A percentile compares a stretch with the other conserved stretches of the same genome.
phyloP scores from a whole-genome alignment of 1,140 invertebrate genomes.

The Drosophila setifemur region DNA sequence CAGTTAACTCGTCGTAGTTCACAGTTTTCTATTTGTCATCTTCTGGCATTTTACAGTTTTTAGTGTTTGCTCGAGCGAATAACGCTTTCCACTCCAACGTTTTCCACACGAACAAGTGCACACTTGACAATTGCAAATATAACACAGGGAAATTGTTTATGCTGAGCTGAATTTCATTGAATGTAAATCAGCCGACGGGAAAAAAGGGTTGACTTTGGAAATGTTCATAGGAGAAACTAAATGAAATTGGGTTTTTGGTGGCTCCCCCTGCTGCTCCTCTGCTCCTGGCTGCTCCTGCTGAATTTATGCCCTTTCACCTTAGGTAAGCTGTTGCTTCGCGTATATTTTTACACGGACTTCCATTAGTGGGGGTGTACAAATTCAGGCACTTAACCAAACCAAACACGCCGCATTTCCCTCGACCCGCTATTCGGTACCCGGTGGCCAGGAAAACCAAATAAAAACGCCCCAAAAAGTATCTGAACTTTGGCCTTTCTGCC shows the following conservation, averaged over 20 bases:
- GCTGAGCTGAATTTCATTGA: slow-evolving; percentile 31
- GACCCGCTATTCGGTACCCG: no score
- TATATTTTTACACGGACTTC: slow-evolving; percentile 7
- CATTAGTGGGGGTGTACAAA: slow-evolving; percentile 22
- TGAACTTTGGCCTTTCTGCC: slow-evolving; percentile 49
- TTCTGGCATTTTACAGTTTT: slow-evolving; percentile 40
- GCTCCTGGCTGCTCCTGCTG: neutral
- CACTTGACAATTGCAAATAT: slow-evolving; percentile 14
- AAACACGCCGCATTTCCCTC: slow-evolving; percentile 25
- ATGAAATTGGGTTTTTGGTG: slow-evolving; percentile 10
- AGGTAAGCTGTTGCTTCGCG: slow-evolving; percentile 28
- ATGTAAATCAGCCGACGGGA: slow-evolving; percentile 17
- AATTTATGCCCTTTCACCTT: slow-evolving; percentile 26
- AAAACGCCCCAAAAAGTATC: slow-evolving; percentile 3
- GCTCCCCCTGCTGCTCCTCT: neutral
- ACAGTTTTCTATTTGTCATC: slow-evolving; percentile 28
- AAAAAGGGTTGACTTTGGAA: slow-evolving; percentile 14
- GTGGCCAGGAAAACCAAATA: neutral
- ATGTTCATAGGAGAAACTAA: slow-evolving; percentile 3
- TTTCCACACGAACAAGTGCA: slow-evolving; percentile 39
- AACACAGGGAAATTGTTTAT: slow-evolving; percentile 3
- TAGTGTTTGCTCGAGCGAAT: slow-evolving; percentile 13
- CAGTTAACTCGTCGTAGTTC: slow-evolving; percentile 30
- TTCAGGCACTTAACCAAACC: slow-evolving; percentile 23
- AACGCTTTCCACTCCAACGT: slow-evolving; percentile 39